A percentile compares a stretch with the other conserved stretches of the same genome.
Conservation (phyloP, 2,888 invertebrate species). For the Acrobeloides nanus region DNA sequence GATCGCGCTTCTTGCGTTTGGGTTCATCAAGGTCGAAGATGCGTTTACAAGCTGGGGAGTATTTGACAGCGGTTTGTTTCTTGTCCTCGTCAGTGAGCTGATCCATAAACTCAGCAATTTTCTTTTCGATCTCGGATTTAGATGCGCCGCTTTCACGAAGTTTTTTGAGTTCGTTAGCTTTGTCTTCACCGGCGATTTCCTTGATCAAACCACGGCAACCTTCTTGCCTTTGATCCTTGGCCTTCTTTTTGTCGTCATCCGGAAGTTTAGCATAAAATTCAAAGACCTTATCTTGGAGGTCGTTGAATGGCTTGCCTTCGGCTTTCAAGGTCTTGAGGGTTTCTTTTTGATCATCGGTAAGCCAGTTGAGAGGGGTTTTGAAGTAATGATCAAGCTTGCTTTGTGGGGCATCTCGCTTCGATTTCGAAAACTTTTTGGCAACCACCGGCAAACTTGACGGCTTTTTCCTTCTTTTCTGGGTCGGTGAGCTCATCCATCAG, state of each 20-base stretch:
- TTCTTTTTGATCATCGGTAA: conserved; percentile 26
- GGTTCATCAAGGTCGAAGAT: conserved; percentile 23
- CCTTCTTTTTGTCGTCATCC: neutral
- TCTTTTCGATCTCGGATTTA: conserved; percentile 16
- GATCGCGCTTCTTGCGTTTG: no score
- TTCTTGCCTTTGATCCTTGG: conserved; percentile 7
- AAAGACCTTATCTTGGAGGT: conserved; percentile 31
- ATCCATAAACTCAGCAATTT: conserved; percentile 23
- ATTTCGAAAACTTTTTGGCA: no score
- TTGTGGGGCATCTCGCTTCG: neutral
- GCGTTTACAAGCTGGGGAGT: conserved; percentile 15
- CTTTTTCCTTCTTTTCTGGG: conserved; percentile 28
- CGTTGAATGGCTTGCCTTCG: conserved; percentile 24
- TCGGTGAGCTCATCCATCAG: conserved; percentile 26
- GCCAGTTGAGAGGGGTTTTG: conserved; percentile 33
- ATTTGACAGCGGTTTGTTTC: conserved; percentile 13
- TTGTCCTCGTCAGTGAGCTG: conserved; percentile 10
- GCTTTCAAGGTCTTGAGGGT: conserved; percentile 22
- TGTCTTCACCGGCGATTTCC: conserved; percentile 17
- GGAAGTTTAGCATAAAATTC: conserved; percentile 9
- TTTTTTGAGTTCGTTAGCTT: conserved; percentile 20
- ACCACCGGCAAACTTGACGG: no score
- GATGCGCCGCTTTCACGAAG: conserved; percentile 20
- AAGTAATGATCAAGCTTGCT: conserved; percentile 25
- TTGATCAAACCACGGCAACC: conserved; percentile 19